Evolutionary conservation across 2,797 vertebrate species (phyloP), one percentile per base, ranked within the genome.

Genomic region (Chiroxiphia lanceolata): DNA sequence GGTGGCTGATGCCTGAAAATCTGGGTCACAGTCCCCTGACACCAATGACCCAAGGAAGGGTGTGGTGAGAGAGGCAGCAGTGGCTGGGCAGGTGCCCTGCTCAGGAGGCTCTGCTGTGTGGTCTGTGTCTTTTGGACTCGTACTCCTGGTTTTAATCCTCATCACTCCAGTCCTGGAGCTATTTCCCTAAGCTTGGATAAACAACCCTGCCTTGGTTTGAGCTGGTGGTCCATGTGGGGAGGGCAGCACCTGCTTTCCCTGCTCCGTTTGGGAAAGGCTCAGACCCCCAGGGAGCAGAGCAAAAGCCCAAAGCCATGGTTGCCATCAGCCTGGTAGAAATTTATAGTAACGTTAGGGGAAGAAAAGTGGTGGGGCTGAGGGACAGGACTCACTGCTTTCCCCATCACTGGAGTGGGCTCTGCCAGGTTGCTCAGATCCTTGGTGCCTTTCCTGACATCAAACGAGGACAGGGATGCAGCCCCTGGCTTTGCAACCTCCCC

Each of bases 11-110:
- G 23, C n/a, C 45, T 15, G 15, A 69, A 64, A 83, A 38, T 36
- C 11, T 5, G 13, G 42, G 60, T 63, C 15, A 8, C 3, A 4
- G 48, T 10, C 11, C 67, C 75, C 34, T 31, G 29, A 11, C 42
- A 23, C 34, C 0, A 0, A 14, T 0, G 13, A 2, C 18, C 51
- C 56, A n/a, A 2, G 0, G 5, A 4, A 38, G 18, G 11, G 13
- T 5, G 47, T 0, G 15, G 42, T 10, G 3, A 44, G 7, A 44
- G 44, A 44, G n/a, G 25, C 70, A 57, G 74, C 15, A 3, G 61
- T 6, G 65, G 9, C 45, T 0, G 0, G 44, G 18, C 1, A 6
- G 33, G 27, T 15, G 33, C 20, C 45, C 31, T 1, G 4, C 48
- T 78, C 36, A 11, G 4, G 13, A 64, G n/a, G 50, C 23, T 56